Conservation (phyloP, 2,797 vertebrate species). For the Malacoctenus gilli region DNA sequence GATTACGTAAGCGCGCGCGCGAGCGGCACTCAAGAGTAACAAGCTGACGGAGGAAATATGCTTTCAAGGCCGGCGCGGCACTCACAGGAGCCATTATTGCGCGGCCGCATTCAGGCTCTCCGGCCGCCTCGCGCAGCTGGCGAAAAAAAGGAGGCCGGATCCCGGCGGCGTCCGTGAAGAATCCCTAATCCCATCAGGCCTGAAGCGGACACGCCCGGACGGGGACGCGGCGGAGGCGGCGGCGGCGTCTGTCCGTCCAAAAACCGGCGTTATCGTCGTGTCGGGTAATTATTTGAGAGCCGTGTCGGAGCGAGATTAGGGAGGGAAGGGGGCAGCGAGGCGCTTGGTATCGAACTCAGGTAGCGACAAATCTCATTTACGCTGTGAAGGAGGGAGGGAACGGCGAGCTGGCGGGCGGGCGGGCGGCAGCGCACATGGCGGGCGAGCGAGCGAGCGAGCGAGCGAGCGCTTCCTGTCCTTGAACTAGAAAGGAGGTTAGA, state of each 20-base stretch:
- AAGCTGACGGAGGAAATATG: background rate
- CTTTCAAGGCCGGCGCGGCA: background rate
- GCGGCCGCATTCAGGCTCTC: background rate
- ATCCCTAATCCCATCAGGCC: slow-evolving; percentile 39
- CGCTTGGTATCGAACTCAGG: slow-evolving; percentile 45
- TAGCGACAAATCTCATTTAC: slow-evolving; percentile 29
- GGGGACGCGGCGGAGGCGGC: too few species aligned
- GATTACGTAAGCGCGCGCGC: background rate
- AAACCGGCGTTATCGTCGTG: slow-evolving; percentile 25
- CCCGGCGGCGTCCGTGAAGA: slow-evolving; percentile 21
- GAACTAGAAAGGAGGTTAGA: slow-evolving; percentile 84
- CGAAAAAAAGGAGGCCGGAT: slow-evolving; percentile 14
- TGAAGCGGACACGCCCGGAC: background rate
- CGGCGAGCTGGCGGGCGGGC: slow-evolving; percentile 1
- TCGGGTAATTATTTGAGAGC: slow-evolving; percentile 32
- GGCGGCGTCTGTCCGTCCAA: too few species aligned
- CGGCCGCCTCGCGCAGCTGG: slow-evolving; percentile 18
- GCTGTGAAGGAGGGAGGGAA: slow-evolving; percentile 15
- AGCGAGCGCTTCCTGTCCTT: slow-evolving; percentile 55
- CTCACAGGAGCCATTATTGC: background rate
- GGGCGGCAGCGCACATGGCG: too few species aligned
- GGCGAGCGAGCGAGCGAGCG: slow-evolving; percentile 26
- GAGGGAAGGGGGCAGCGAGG: background rate
- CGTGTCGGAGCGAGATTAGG: slow-evolving; percentile 35
- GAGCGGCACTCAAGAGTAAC: background rate